phyloP scores from a whole-genome alignment of 23 tunicate genomes.

The Ascidia mentula region DNA sequence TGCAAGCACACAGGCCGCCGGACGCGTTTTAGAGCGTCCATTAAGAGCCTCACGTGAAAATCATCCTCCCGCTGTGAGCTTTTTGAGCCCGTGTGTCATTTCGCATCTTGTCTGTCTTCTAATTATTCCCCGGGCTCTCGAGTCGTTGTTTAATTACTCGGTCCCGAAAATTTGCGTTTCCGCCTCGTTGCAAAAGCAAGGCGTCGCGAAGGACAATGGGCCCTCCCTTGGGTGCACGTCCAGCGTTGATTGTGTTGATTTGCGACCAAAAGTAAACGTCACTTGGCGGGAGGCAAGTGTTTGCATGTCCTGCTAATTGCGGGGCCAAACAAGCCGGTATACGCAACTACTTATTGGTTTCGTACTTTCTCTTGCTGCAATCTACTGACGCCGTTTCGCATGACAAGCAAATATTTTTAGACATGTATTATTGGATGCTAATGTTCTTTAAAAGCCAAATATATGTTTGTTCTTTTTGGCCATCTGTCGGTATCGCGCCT shows the following conservation, averaged over 20 bases:
- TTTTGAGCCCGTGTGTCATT: not conserved
- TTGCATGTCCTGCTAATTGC: too few relatives aligned
- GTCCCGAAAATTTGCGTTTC: not conserved
- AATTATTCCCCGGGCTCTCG: not conserved
- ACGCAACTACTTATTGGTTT: too few relatives aligned
- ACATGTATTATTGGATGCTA: too few relatives aligned
- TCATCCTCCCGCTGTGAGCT: not conserved
- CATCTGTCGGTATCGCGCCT: too few relatives aligned
- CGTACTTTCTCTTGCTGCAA: too few relatives aligned
- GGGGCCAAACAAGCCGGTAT: too few relatives aligned
- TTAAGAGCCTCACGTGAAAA: not conserved
- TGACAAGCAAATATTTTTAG: too few relatives aligned
- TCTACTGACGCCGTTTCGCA: too few relatives aligned
- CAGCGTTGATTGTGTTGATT: not conserved
- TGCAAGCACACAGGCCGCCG: not conserved
- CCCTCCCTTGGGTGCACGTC: not conserved
- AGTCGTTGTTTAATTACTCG: not conserved
- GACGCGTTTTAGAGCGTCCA: not conserved
- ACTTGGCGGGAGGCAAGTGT: not conserved
- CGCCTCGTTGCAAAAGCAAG: not conserved
- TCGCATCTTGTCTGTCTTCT: not conserved
- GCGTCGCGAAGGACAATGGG: not conserved
- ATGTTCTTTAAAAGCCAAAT: too few relatives aligned
- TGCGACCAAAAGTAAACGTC: not conserved
- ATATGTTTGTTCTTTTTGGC: too few relatives aligned